Percentiles rank a stretch among this genome's conserved stretches.
These are phyloP conservation scores for Temnothorax unifasciatus DNA, from an alignment of 2,888 invertebrate genomes.

Conservation along the genomic window DNA sequence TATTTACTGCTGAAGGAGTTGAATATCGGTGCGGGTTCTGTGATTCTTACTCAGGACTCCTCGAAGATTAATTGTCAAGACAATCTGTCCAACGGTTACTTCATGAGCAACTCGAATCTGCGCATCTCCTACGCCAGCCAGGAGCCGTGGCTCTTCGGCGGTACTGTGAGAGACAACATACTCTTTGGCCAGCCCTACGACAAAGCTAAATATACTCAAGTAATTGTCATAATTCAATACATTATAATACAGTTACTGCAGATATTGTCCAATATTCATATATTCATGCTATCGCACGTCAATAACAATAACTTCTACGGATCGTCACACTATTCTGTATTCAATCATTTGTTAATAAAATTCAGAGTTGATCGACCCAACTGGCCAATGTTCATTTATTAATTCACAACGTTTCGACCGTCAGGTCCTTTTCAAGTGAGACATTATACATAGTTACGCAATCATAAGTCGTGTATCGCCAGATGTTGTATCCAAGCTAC, in stretches of 20 bases:
- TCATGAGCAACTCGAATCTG: no score
- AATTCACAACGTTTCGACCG: no score
- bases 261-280: background rate
- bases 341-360: no score
- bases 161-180: constrained; percentile 91
- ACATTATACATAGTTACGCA: no score
- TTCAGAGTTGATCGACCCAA: no score
- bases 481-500: no score
- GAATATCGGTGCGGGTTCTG: constrained; percentile 84
- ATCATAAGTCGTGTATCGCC: no score
- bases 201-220: constrained; percentile 89
- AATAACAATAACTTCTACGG: background rate
- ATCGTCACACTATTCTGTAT: background rate
- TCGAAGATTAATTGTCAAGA: accelerated
- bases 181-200: constrained; percentile 90
- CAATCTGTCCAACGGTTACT: no score
- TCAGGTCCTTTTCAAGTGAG: no score
- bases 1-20: constrained; percentile 86
- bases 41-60: constrained; percentile 66
- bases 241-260: background rate
- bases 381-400: no score
- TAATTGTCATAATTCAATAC: no score
- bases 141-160: constrained; percentile 90
- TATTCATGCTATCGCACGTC: background rate
- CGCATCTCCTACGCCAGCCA: constrained; percentile 89